Conservation (phyloP, 2,113 vertebrate genomes). For the Anoplopoma fimbria region DNA sequence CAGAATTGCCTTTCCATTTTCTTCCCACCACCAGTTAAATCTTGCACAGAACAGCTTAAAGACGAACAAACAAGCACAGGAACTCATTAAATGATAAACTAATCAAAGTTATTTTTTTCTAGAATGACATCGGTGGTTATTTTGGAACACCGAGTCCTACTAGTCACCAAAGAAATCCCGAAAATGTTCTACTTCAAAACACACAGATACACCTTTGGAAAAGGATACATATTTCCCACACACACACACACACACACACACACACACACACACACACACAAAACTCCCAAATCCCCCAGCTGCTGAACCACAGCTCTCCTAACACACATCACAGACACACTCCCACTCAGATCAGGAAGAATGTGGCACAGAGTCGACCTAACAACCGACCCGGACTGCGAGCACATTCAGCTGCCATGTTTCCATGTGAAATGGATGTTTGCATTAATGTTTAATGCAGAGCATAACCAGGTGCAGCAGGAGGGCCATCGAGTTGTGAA, state of each 20-base stretch:
- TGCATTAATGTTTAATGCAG: slow-evolving; percentile 55
- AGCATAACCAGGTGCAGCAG: slow-evolving; percentile 40
- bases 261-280: neutral
- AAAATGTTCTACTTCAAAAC: neutral
- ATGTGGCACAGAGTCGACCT: slow-evolving; percentile 35
- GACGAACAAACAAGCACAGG: neutral
- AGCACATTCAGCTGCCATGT: slow-evolving; percentile 23
- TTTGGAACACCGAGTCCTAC: neutral
- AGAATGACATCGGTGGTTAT: neutral
- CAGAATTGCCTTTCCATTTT: neutral
- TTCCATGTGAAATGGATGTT: slow-evolving; percentile 53
- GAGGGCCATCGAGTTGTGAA: neutral
- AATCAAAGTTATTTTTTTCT: slow-evolving; percentile 7
- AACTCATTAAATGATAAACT: slow-evolving; percentile 1
- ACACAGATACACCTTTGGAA: neutral
- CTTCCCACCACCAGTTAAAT: neutral
- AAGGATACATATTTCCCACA: neutral
- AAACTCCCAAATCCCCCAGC: slow-evolving; percentile 11
- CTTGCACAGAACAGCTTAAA: slow-evolving; percentile 5
- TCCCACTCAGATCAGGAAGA: slow-evolving; percentile 32
- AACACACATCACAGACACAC: slow-evolving; percentile 38
- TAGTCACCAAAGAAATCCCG: neutral
- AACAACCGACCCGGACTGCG: slow-evolving; percentile 14
- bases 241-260: neutral
- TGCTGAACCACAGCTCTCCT: slow-evolving; percentile 31